Percentiles rank a stretch among this genome's conserved stretches.
These are phyloP conservation scores for Ladona fulva DNA, from an alignment of 1,140 invertebrate genomes.

Conservation along the genomic window DNA sequence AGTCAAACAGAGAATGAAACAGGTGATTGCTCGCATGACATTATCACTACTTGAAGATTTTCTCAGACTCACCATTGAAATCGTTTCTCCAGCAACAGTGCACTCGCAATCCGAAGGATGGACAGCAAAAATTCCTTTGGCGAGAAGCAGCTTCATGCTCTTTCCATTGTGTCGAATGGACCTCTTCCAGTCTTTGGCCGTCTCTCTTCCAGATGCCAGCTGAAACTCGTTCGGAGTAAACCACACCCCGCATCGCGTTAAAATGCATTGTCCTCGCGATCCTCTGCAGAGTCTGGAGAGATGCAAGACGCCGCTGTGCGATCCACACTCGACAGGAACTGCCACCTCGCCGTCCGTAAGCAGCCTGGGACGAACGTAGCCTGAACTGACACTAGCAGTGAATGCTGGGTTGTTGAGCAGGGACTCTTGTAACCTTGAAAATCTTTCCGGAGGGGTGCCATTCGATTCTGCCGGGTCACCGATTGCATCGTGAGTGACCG, in stretches of 20 bases:
- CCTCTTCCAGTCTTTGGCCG: conserved; percentile 44
- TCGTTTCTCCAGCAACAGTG: background rate
- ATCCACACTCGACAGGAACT: conserved; percentile 39
- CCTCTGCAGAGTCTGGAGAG: conserved; percentile 38
- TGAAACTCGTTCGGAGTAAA: conserved; percentile 46
- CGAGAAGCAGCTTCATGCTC: conserved; percentile 41
- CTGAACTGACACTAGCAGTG: background rate
- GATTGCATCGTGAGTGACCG: too few relatives aligned
- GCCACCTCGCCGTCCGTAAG: conserved; percentile 30
- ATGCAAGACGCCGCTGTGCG: conserved; percentile 36
- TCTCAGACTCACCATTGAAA: too few relatives aligned
- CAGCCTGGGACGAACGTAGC: background rate
- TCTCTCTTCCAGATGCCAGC: conserved; percentile 40
- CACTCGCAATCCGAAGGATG: conserved; percentile 39
- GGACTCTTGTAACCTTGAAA: background rate
- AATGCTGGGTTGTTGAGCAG: background rate
- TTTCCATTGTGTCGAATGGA: conserved; percentile 43
- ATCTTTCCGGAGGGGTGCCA: background rate
- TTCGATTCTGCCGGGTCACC: too few relatives aligned
- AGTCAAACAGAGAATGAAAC: too few relatives aligned
- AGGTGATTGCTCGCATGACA: too few relatives aligned
- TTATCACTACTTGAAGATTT: too few relatives aligned
- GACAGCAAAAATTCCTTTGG: conserved; percentile 39
- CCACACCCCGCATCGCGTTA: conserved; percentile 35
- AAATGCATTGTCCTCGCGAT: conserved; percentile 39